Percentiles rank a stretch among this genome's conserved stretches.
Conservation (phyloP, 2,797 vertebrate genomes). For the Heteromormyrus szaboi region DNA sequence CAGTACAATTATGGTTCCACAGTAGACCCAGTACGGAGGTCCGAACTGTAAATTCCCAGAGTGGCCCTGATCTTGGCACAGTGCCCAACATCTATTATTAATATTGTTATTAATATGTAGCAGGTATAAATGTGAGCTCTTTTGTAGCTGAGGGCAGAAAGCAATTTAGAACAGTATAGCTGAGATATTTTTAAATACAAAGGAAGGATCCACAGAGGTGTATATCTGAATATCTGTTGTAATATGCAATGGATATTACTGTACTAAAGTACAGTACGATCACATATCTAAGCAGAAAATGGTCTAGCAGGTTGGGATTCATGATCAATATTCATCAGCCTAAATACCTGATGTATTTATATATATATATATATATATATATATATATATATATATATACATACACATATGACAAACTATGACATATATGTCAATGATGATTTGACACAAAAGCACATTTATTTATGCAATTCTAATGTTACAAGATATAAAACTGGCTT, state of each 20-base stretch:
- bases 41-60: background rate
- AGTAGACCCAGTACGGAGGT: background rate
- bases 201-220: background rate
- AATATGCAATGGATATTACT: background rate
- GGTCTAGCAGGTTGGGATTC: background rate
- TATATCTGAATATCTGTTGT: background rate
- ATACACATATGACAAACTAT: background rate
- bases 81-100: conserved; percentile 32
- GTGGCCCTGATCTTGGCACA: conserved; percentile 5
- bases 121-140: conserved; percentile 31
- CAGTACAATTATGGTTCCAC: background rate
- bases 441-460: conserved; percentile 30
- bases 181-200: conserved; percentile 27
- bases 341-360: background rate
- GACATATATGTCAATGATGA: conserved; percentile 26
- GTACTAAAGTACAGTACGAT: background rate
- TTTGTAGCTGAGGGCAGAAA: conserved; percentile 20
- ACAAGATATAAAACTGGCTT: conserved; percentile 18
- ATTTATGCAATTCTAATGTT: conserved; percentile 29
- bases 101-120: conserved; percentile 35
- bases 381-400: background rate
- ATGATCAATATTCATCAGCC: background rate
- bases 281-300: background rate
- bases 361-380: background rate
- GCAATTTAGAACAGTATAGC: conserved; percentile 13